These are phyloP conservation scores for Alectoris magna DNA, from an alignment of 2,797 vertebrate genomes.

Conservation along the genomic window DNA sequence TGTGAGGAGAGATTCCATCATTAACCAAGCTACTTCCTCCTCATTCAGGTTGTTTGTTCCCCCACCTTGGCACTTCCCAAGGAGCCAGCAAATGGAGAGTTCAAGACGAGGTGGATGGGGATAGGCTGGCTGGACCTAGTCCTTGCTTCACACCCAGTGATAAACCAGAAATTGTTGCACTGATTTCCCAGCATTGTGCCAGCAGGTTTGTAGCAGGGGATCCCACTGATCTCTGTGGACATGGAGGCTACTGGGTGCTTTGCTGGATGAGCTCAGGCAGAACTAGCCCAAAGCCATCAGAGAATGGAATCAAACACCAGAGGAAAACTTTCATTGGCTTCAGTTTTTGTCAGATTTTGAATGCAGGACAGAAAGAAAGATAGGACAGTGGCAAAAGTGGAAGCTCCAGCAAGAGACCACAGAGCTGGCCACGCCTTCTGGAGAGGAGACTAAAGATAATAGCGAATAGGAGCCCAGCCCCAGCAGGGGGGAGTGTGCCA, in stretches of 20 bases:
- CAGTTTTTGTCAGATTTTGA: background rate
- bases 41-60: background rate
- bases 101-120: background rate
- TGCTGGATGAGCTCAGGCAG: background rate
- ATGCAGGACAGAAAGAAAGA: background rate
- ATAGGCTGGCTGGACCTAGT: background rate
- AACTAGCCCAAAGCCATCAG: background rate
- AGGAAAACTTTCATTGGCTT: background rate
- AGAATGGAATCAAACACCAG: background rate
- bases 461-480: background rate
- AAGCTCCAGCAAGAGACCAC: background rate
- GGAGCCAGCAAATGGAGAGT: background rate
- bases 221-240: background rate
- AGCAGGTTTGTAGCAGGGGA: rapidly evolving
- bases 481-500: rapidly evolving
- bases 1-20: background rate
- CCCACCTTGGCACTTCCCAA: background rate
- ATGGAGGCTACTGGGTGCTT: background rate
- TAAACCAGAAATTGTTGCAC: background rate
- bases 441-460: background rate
- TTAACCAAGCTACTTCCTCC: background rate
- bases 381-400: background rate
- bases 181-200: background rate
- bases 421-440: background rate
- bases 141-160: rapidly evolving